These are phyloP conservation scores for Hololepta plana DNA, from an alignment of 2,888 invertebrate genomes.

Conservation along the genomic window DNA sequence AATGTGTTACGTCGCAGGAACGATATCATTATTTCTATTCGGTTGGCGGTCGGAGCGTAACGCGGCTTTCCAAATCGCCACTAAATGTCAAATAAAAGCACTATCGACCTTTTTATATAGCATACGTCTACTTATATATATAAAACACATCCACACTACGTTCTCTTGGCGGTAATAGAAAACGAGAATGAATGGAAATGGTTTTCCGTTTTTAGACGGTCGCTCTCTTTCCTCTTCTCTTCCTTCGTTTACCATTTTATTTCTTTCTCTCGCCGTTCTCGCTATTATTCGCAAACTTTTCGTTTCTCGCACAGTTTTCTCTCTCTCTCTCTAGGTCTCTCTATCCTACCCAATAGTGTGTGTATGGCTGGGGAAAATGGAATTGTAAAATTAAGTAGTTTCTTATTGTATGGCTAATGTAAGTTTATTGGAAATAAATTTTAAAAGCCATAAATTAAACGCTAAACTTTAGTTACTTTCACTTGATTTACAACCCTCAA, in stretches of 20 bases:
- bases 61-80: constrained; percentile 20
- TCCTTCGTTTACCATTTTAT: constrained; percentile 10
- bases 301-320: too few species aligned
- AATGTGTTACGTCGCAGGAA: constrained; percentile 13
- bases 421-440: background rate
- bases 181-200: constrained; percentile 21
- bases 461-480: too few species aligned
- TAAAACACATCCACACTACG: too few species aligned
- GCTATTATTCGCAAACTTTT: too few species aligned
- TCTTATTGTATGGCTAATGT: constrained; percentile 9
- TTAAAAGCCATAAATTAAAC: background rate
- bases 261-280: too few species aligned
- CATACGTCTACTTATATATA: constrained; percentile 12
- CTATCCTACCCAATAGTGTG: too few species aligned
- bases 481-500: too few species aligned
- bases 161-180: constrained; percentile 19
- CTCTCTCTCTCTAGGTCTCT: too few species aligned
- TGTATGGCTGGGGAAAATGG: too few species aligned
- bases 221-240: constrained; percentile 8
- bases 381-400: constrained; percentile 14
- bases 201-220: constrained; percentile 7
- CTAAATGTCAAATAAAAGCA: constrained; percentile 25
- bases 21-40: constrained; percentile 19
- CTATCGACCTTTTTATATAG: constrained; percentile 20
- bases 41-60: constrained; percentile 14